A percentile compares a stretch with the other conserved stretches of the same genome.
phyloP scores from a whole-genome alignment of 2,888 invertebrate genomes.

The Eupithecia centaureata region DNA sequence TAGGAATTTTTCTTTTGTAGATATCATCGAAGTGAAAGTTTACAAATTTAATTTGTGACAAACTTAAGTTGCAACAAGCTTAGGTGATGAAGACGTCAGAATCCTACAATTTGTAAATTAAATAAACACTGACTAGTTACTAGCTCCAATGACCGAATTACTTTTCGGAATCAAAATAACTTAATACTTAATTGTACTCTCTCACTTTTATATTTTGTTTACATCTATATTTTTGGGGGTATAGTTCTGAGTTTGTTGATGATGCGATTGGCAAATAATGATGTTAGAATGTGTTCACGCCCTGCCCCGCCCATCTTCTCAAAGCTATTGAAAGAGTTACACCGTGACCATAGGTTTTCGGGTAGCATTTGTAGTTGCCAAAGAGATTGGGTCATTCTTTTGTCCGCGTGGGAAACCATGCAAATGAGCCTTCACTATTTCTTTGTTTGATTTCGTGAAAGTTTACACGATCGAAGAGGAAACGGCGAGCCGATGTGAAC shows the following conservation, averaged over 20 bases:
- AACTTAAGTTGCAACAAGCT: no score
- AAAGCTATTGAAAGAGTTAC: conserved; percentile 39
- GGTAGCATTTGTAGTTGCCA: conserved; percentile 80
- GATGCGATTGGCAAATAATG: conserved; percentile 13
- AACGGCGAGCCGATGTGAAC: conserved; percentile 80
- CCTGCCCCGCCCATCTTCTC: conserved; percentile 28
- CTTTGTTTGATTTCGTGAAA: conserved; percentile 85
- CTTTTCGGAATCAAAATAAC: background rate
- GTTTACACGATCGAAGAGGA: conserved; percentile 83
- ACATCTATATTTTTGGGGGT: background rate
- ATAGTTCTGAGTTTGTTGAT: background rate
- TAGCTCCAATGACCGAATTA: background rate
- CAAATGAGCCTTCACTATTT: conserved; percentile 83
- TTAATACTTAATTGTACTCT: background rate
- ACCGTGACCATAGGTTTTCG: conserved; percentile 78
- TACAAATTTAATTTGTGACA: background rate
- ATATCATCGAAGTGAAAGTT: background rate
- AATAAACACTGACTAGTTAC: background rate
- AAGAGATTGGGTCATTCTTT: conserved; percentile 82
- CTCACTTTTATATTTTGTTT: background rate
- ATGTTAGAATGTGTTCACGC: conserved; percentile 29
- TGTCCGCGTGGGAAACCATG: conserved; percentile 83
- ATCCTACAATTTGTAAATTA: no score
- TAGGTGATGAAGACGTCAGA: background rate
- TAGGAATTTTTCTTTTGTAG: background rate